Percentiles rank a stretch among this genome's conserved stretches.
Conservation (phyloP, 2,113 vertebrate genomes). For the Coryphaenoides rupestris region DNA sequence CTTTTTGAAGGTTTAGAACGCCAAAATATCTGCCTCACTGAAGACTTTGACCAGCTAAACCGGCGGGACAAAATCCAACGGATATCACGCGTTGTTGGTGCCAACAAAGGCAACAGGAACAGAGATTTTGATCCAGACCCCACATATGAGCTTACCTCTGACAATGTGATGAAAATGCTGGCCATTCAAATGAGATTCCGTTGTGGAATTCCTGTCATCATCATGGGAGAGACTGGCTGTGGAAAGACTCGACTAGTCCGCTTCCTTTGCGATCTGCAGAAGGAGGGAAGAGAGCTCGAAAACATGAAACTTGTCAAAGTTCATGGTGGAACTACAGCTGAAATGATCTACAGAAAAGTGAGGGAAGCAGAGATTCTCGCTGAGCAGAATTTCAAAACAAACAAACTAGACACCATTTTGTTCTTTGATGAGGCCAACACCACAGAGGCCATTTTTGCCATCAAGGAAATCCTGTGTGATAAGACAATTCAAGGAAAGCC, state of each 20-base stretch:
- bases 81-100: conserved; percentile 73
- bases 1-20: conserved; percentile 55
- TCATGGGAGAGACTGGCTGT: conserved; percentile 81
- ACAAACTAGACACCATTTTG: conserved; percentile 71
- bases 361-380: conserved; percentile 67
- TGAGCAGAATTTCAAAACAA: conserved; percentile 36
- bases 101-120: conserved; percentile 43
- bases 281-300: conserved; percentile 48
- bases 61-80: conserved; percentile 67
- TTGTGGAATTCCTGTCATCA: conserved; percentile 76
- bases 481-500: conserved; percentile 63
- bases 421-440: conserved; percentile 82
- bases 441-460: conserved; percentile 77
- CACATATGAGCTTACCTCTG: conserved; percentile 75
- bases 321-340: conserved; percentile 75
- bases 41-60: conserved; percentile 68
- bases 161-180: conserved; percentile 82
- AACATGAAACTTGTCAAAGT: conserved; percentile 79
- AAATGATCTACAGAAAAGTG: conserved; percentile 73
- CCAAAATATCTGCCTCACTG: conserved; percentile 70
- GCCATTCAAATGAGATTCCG: conserved; percentile 79
- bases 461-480: conserved; percentile 80
- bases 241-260: conserved; percentile 76
- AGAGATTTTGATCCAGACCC: conserved; percentile 70
- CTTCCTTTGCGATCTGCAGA: conserved; percentile 75